Base-by-base conservation (phyloP, 2,113 vertebrate genomes). In the Polyodon spathula region DNA sequence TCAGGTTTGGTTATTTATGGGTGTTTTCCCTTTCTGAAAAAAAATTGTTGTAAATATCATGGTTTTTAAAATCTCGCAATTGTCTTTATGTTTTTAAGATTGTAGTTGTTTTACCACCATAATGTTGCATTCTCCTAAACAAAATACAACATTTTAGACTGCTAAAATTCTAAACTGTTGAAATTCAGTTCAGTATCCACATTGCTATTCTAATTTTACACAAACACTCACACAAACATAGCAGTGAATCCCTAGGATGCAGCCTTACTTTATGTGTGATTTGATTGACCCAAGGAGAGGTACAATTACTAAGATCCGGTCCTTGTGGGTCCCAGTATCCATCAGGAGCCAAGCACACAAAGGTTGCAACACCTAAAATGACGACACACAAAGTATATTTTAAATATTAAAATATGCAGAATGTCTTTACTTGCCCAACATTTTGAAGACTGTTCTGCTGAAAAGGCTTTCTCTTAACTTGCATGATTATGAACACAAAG, bases 301-400 rank as follows among this genome's bases (percentile, higher is more conserved):
- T 94, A 56, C 96, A 99, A 80, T 98, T 99, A 86, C 93, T 97
- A 41, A 97, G 86, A 71, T 99, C 91, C 3, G 96, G 96, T 61
- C 96, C 95, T 76, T 91, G 91, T 7, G 87, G 83, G 68, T 97
- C 92, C 96, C 96, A 99, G 68, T 85, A 78, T 55, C 92, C 93
- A 0, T 93, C 92, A 11, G 93, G 92, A 0, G 85, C 85, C 54
- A 91, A 66, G 58, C 96, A 99, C 0, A 75, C 66, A 66, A 92
- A 97, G 2, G 86, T 89, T n/a, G 93, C 91, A 61, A 90, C 85
- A 42, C 96, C 96, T 98, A 68, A 43, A 71, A 78, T 66, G 60
- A 76, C 16, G 66, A 67, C 15, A 56, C 6, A 51, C 7, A 66
- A 61, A 2, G 38, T 11, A 68, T 3, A 61, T 51, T 1, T 0